Conservation (phyloP, 35 echinoderm and acorn worm species). For the Lytechinus pictus region DNA sequence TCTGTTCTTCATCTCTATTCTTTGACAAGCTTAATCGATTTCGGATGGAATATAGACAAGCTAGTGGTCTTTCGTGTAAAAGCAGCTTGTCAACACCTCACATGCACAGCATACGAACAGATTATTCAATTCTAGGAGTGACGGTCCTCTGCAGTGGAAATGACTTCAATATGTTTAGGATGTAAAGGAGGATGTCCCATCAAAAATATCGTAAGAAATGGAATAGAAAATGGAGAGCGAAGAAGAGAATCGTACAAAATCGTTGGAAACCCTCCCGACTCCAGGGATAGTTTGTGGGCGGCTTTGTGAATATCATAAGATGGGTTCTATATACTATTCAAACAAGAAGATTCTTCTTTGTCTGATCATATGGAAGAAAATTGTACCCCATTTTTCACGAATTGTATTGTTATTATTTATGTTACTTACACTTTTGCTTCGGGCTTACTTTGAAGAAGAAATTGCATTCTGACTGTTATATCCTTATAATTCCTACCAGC, state of each 20-base stretch:
- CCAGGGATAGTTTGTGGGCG: background rate
- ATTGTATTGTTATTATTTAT: no score
- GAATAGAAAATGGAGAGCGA: background rate
- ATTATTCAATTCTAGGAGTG: background rate
- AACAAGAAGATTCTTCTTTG: background rate
- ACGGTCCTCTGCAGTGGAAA: background rate
- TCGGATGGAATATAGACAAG: background rate
- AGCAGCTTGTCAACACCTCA: conserved; percentile 6
- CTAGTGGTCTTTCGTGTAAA: background rate
- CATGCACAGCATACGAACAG: background rate
- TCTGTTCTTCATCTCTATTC: background rate
- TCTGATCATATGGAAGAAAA: background rate
- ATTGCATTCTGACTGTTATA: no score
- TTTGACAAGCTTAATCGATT: background rate
- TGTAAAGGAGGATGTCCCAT: background rate
- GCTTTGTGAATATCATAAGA: background rate
- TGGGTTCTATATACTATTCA: background rate
- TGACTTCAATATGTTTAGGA: conserved; percentile 14
- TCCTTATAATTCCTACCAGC: no score
- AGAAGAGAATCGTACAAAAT: background rate
- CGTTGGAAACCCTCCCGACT: background rate
- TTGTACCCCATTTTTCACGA: no score
- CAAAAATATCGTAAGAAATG: background rate
- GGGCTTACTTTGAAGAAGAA: no score
- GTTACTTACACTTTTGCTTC: no score